A percentile compares a stretch with the other conserved stretches of the same genome.
phyloP scores from a whole-genome alignment of 2,888 invertebrate genomes.

The Scaptomyza cyrtandrae region DNA sequence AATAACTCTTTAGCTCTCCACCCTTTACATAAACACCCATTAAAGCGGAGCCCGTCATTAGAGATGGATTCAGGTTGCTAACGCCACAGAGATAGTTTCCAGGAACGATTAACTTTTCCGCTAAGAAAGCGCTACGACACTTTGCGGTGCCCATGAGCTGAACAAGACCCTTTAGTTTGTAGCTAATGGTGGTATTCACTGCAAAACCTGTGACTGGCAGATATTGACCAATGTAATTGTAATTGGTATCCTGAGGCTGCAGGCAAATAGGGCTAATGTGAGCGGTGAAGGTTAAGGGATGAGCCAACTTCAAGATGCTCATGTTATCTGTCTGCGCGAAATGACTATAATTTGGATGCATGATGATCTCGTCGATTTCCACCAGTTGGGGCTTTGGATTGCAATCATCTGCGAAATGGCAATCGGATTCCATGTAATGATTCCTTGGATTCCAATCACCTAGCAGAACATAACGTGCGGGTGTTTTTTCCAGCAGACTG shows the following conservation, averaged over 20 bases:
- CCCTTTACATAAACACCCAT: constrained; percentile 31
- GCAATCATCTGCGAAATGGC: constrained; percentile 27
- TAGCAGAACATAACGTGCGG: constrained; percentile 22
- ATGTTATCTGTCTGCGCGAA: constrained; percentile 19
- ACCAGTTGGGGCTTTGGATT: constrained; percentile 12
- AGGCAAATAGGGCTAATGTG: constrained; percentile 43
- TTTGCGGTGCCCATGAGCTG: constrained; percentile 18
- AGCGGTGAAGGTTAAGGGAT: not conserved
- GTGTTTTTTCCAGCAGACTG: not conserved
- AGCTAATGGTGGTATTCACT: not conserved
- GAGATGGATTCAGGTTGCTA: constrained; percentile 1
- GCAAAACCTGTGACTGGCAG: constrained; percentile 29
- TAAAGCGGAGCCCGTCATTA: constrained; percentile 37
- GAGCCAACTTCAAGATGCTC: constrained; percentile 23
- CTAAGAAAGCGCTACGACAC: constrained; percentile 8
- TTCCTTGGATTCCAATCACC: constrained; percentile 48
- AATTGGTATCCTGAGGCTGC: constrained; percentile 1
- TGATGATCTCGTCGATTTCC: constrained; percentile 32
- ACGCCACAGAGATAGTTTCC: constrained; percentile 31
- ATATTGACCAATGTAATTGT: constrained; percentile 12
- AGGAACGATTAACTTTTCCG: not conserved
- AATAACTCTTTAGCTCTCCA: constrained; percentile 19
- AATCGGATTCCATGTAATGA: constrained; percentile 24
- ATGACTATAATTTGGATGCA: constrained; percentile 34
- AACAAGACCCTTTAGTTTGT: constrained; percentile 29